Conservation (phyloP, 2,888 invertebrate genomes). For the Cryptosula pallasiana region DNA sequence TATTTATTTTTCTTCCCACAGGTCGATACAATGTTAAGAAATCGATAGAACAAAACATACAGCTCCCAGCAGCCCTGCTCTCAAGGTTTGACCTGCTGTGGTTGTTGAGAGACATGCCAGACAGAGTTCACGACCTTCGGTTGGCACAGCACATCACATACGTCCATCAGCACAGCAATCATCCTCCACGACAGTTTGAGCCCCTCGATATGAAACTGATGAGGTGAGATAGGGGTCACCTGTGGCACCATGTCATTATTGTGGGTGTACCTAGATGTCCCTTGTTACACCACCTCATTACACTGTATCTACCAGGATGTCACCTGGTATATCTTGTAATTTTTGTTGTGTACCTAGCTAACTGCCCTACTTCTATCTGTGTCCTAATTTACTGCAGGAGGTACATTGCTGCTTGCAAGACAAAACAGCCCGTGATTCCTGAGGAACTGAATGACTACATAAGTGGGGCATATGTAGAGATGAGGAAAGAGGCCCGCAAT, state of each 20-base stretch:
- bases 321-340: no score
- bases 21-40: conserved; percentile 91
- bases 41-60: conserved; percentile 91
- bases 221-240: no score
- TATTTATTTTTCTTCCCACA: no score
- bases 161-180: conserved; percentile 84
- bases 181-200: conserved; percentile 71
- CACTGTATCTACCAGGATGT: no score
- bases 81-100: conserved; percentile 94
- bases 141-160: conserved; percentile 95
- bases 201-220: conserved; percentile 87
- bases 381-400: conserved; percentile 57
- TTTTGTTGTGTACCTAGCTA: no score
- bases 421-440: conserved; percentile 81
- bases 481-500: conserved; percentile 76
- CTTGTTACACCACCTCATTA: no score
- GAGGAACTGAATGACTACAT: conserved; percentile 80
- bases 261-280: no score
- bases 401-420: conserved; percentile 85
- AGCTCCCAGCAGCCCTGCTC: conserved; percentile 90
- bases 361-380: no score
- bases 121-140: conserved; percentile 64
- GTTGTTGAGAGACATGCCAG: conserved; percentile 78
- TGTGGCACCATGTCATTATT: no score
- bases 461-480: conserved; percentile 64